Conservation (phyloP, 2,888 invertebrate species). For the Crocallis elinguaria region DNA sequence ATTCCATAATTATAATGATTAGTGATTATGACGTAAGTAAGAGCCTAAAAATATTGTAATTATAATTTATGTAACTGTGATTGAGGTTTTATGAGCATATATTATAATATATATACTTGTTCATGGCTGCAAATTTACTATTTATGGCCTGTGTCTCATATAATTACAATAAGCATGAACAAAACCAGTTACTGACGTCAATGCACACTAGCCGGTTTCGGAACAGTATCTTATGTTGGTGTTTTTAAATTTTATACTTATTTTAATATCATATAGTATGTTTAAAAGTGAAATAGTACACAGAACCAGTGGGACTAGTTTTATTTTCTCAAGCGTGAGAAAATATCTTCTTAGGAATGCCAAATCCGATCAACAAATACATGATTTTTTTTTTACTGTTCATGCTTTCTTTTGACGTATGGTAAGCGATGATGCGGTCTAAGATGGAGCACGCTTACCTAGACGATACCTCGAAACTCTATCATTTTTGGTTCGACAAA, state of each 20-base stretch:
- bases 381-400: no score
- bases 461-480: no score
- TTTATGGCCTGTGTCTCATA: slow-evolving; percentile 42
- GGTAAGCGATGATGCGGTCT: no score
- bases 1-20: not conserved
- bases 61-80: slow-evolving; percentile 10
- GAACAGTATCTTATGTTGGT: slow-evolving; percentile 39
- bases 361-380: no score
- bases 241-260: slow-evolving; percentile 22
- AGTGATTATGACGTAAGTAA: slow-evolving; percentile 14
- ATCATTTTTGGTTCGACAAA: no score
- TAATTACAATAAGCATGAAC: slow-evolving; percentile 34
- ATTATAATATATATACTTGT: slow-evolving; percentile 31
- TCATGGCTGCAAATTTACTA: slow-evolving; percentile 43
- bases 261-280: slow-evolving; percentile 2
- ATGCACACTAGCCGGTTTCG: slow-evolving; percentile 47
- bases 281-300: not conserved
- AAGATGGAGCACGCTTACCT: no score
- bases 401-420: no score
- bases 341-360: no score
- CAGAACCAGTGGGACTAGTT: not conserved
- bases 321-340: no score
- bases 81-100: slow-evolving; percentile 23
- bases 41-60: slow-evolving; percentile 19
- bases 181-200: slow-evolving; percentile 55